A percentile compares a stretch with the other conserved stretches of the same genome.
Conservation (phyloP, 2,797 vertebrate genomes). For the Enoplosus armatus region DNA sequence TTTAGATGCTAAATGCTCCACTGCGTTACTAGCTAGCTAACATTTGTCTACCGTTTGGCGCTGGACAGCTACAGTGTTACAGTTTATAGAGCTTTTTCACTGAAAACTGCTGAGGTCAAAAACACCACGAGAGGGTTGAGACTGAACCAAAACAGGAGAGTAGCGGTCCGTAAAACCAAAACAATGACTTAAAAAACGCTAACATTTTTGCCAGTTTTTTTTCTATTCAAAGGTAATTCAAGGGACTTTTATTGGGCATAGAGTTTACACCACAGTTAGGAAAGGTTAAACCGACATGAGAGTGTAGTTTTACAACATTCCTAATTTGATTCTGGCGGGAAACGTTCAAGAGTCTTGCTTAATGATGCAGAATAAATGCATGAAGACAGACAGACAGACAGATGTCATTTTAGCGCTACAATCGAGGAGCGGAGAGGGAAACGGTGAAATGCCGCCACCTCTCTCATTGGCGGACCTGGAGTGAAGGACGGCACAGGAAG, state of each 20-base stretch:
- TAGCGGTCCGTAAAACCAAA: neutral
- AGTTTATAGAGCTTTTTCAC: neutral
- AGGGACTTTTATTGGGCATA: neutral
- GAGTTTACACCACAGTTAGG: slow-evolving; percentile 1
- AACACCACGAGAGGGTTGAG: neutral
- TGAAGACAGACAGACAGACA: slow-evolving; percentile 2
- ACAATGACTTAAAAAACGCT: neutral
- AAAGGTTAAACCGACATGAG: slow-evolving; percentile 4
- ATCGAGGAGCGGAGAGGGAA: neutral
- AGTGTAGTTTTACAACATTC: slow-evolving; percentile 21
- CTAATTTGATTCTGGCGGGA: slow-evolving; percentile 7
- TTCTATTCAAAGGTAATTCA: neutral
- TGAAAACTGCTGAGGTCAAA: neutral
- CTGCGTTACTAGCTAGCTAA: neutral
- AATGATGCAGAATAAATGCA: slow-evolving; percentile 6
- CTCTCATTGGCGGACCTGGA: slow-evolving; percentile 12
- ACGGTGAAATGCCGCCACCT: slow-evolving; percentile 1
- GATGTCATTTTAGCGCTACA: neutral
- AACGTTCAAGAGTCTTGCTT: neutral
- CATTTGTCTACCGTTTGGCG: neutral
- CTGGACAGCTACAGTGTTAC: no score
- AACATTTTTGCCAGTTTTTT: no score
- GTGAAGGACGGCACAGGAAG: slow-evolving; percentile 22
- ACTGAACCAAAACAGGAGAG: neutral
- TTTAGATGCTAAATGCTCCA: no score